These are phyloP conservation scores for Miltochrista miniata DNA, from an alignment of 2,888 invertebrate species.

Conservation along the genomic window DNA sequence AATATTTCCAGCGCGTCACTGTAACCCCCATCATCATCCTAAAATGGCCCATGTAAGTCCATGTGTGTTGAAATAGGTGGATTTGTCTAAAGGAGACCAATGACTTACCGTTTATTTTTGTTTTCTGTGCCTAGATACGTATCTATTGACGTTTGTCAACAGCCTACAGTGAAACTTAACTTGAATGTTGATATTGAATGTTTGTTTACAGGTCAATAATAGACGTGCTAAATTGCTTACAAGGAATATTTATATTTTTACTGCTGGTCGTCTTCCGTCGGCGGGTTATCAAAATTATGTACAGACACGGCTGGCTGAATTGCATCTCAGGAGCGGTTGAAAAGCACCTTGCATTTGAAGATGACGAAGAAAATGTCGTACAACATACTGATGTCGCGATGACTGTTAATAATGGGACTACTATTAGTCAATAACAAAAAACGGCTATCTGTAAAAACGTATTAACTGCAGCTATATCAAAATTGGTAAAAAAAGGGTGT, in stretches of 20 bases:
- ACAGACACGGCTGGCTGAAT: constrained; percentile 54
- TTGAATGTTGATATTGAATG: background rate
- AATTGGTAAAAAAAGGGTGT: no score
- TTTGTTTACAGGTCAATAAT: constrained; percentile 74
- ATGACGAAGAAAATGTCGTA: constrained; percentile 76
- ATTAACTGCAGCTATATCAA: no score
- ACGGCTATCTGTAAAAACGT: no score
- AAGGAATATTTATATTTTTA: constrained; percentile 85
- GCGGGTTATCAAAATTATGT: constrained; percentile 71
- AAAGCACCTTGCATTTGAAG: constrained; percentile 55
- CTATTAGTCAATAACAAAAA: background rate
- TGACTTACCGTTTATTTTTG: no score
- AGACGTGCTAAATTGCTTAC: constrained; percentile 84
- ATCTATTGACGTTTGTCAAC: no score
- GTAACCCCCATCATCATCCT: no score
- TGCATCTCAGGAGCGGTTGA: constrained; percentile 58
- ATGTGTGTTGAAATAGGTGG: no score
- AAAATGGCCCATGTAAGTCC: no score
- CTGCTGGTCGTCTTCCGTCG: constrained; percentile 82
- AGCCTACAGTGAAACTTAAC: no score
- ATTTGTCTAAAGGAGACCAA: no score
- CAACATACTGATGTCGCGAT: constrained; percentile 64
- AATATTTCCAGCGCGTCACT: no score
- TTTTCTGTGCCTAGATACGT: no score
- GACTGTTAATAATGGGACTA: constrained; percentile 49